Base-by-base conservation (phyloP, 2,797 vertebrate genomes). In the Chaetodon trifasciatus region DNA sequence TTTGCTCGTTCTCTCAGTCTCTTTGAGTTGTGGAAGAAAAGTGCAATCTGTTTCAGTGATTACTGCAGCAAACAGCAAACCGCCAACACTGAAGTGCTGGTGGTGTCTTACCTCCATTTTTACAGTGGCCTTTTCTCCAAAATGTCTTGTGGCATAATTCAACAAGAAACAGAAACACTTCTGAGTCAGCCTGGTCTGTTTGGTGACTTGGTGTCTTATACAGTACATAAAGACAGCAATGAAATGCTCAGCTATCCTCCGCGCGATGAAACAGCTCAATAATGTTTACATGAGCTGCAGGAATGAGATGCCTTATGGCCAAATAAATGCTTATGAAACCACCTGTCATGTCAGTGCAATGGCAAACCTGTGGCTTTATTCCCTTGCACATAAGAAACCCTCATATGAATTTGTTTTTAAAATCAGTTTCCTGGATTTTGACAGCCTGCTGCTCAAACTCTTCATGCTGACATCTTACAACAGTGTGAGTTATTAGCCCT, bases 1-100 rank as follows among this genome's bases (percentile, higher is more conserved):
- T 32, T 2, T 52, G 44, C 57, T 74, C 8, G 10, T 68, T 69
- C 40, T 60, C 42, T 76, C 60, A 17, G 56, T 86, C 67, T 71
- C 74, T 88, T 78, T 82, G 74, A 90, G 61, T 78, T 69, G 37
- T 58, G 76, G 68, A 56, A 86, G 73, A 79, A 86, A 80, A 90
- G 74, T 72, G 60, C 79, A 84, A 85, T 88, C 79, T 83, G 78
- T 90, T 86, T 89, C 69, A 71, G 67, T 86, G 78, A 86, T 90
- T 83, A 78, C 76, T 7, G 21, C n/a, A n/a, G n/a, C n/a, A n/a
- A n/a, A n/a, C 82, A 84, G 81, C 74, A 86, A 79, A 79, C 65
- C 50, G 12, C 57, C 65, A 71, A 65, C 55, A 58, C 58, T 87
- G 11, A 81, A 80, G 75, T 55, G 76, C 57, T 68, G 37, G 7